These are phyloP conservation scores for Heterocephalus glaber DNA, from an alignment of 2,113 vertebrate species.

Conservation along the genomic window DNA sequence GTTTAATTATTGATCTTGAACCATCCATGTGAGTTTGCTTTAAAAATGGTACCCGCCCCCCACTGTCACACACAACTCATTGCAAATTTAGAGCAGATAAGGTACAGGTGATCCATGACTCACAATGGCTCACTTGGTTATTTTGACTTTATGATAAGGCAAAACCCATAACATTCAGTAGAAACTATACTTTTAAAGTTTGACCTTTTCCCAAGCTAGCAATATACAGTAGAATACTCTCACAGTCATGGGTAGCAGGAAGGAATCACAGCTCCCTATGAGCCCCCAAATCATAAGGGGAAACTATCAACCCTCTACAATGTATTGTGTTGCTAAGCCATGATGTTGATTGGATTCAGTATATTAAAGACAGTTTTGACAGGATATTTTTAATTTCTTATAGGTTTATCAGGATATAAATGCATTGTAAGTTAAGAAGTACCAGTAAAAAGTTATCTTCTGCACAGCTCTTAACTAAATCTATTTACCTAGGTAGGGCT, in stretches of 20 bases:
- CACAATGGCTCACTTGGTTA: neutral
- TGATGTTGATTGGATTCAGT: neutral
- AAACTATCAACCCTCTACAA: neutral
- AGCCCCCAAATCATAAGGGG: neutral
- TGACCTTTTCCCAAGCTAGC: neutral
- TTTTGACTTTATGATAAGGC: neutral
- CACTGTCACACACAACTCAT: neutral
- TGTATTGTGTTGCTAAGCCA: neutral
- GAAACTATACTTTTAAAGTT: neutral
- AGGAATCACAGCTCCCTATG: neutral
- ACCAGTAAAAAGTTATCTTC: neutral
- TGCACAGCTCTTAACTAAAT: slow-evolving; percentile 28
- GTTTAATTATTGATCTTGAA: neutral
- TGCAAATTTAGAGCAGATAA: slow-evolving; percentile 32
- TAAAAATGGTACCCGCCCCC: neutral
- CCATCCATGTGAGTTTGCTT: neutral
- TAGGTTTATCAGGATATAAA: neutral
- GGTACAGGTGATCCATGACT: neutral
- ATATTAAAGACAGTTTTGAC: neutral
- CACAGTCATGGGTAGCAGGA: neutral
- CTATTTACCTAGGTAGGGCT: slow-evolving; percentile 4
- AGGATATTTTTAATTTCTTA: neutral
- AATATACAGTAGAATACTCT: neutral
- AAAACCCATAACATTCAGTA: neutral
- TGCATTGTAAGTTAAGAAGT: neutral